phyloP scores from a whole-genome alignment of 2,113 vertebrate genomes.

The Peucedramus taeniatus region DNA sequence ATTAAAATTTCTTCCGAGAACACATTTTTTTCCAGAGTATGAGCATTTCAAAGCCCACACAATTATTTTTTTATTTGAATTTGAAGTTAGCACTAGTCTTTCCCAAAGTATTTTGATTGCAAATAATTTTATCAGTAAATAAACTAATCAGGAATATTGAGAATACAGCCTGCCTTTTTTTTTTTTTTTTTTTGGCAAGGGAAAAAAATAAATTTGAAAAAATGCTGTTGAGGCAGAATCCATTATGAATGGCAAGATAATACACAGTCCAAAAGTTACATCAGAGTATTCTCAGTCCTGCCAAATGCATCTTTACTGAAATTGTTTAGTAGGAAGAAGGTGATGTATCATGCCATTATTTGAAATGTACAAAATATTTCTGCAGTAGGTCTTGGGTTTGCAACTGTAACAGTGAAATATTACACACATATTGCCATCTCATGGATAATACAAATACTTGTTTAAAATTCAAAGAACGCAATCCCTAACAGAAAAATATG shows the following conservation, averaged over 20 bases:
- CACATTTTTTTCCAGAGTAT: not conserved
- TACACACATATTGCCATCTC: slow-evolving; percentile 42
- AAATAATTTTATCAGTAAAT: not conserved
- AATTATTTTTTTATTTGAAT: not conserved
- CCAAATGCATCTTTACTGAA: slow-evolving; percentile 3
- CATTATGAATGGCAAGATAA: not conserved
- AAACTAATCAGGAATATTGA: not conserved
- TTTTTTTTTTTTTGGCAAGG: not conserved
- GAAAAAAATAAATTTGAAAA: not conserved
- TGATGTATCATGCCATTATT: not conserved
- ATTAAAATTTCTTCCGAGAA: not conserved
- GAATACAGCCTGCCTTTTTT: not conserved
- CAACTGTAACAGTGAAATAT: not conserved
- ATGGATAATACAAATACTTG: slow-evolving; percentile 29
- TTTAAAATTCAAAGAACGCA: not conserved
- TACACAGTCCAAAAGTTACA: slow-evolving; percentile 8
- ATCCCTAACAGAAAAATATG: not conserved
- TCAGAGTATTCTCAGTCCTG: not conserved
- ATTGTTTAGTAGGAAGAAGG: not conserved
- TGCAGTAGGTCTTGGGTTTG: not conserved
- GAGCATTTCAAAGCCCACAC: not conserved
- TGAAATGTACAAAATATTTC: not conserved
- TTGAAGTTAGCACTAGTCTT: not conserved
- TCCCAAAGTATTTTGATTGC: not conserved
- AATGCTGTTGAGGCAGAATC: not conserved